These are phyloP conservation scores for Rhynchopsitta pachyrhyncha DNA, from an alignment of 2,113 vertebrate genomes.

Conservation along the genomic window DNA sequence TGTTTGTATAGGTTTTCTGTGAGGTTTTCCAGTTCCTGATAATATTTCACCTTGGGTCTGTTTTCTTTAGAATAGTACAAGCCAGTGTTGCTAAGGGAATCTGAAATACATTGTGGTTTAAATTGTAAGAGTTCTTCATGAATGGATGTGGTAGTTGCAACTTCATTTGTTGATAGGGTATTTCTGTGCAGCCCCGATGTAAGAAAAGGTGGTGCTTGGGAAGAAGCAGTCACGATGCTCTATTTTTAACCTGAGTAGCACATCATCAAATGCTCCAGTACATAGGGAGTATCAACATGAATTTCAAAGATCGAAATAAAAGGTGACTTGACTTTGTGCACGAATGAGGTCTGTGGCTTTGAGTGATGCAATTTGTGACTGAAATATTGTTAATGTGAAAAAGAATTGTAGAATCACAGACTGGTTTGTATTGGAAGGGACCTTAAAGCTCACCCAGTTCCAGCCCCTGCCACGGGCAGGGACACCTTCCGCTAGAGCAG, in stretches of 20 bases:
- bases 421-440: not conserved
- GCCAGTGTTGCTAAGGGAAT: not conserved
- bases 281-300: fast-evolving
- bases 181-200: not conserved
- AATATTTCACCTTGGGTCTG: constrained; percentile 17
- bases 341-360: not conserved
- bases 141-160: not conserved
- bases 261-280: not conserved
- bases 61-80: not conserved
- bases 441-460: not conserved
- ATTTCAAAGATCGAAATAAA: not conserved
- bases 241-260: fast-evolving
- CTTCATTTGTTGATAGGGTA: not conserved
- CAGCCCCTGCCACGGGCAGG: not conserved
- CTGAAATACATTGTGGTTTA: not conserved
- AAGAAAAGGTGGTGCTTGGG: not conserved
- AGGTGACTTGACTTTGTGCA: not conserved
- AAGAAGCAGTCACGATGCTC: fast-evolving
- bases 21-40: not conserved
- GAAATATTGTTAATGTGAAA: not conserved
- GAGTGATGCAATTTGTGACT: not conserved
- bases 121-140: not conserved
- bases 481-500: not conserved
- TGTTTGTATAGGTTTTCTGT: not conserved
- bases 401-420: fast-evolving